A percentile compares a stretch with the other conserved stretches of the same genome.
These are phyloP conservation scores for Geodia barretti DNA, from an alignment of 37 sponge, comb jelly and placozoan genomes.

Conservation along the genomic window DNA sequence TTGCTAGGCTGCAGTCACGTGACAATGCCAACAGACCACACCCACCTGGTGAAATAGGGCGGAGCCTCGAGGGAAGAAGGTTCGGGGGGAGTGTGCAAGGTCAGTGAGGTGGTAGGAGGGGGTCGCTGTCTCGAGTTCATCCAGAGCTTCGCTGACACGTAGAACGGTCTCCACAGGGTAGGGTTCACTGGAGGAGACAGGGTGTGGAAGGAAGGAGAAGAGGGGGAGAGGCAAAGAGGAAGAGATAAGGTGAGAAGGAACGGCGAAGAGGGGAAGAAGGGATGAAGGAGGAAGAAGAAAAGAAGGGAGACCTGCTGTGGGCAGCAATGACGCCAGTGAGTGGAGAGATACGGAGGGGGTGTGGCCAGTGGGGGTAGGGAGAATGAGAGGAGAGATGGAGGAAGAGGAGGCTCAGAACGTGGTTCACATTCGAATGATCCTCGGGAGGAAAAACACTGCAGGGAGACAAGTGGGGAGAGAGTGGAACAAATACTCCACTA, in stretches of 20 bases:
- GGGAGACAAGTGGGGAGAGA: no score
- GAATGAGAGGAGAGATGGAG: not conserved
- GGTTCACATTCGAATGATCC: not conserved
- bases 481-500: no score
- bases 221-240: not conserved
- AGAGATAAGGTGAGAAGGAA: no score
- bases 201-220: not conserved
- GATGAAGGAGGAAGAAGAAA: not conserved
- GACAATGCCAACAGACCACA: not conserved
- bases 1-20: no score
- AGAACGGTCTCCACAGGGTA: not conserved
- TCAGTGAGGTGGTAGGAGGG: not conserved
- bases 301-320: slow-evolving; percentile 13
- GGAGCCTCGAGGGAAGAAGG: not conserved
- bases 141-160: not conserved
- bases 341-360: not conserved
- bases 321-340: slow-evolving; percentile 23
- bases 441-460: not conserved
- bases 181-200: slow-evolving; percentile 14
- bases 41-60: not conserved
- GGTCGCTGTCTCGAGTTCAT: not conserved
- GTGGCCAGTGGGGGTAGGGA: not conserved
- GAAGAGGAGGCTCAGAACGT: slow-evolving; percentile 5
- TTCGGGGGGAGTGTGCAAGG: not conserved
- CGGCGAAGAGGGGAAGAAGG: not conserved